These are phyloP conservation scores for Phenganax marumi DNA, from an alignment of 92 coral and sea anemone species.

Conservation along the genomic window DNA sequence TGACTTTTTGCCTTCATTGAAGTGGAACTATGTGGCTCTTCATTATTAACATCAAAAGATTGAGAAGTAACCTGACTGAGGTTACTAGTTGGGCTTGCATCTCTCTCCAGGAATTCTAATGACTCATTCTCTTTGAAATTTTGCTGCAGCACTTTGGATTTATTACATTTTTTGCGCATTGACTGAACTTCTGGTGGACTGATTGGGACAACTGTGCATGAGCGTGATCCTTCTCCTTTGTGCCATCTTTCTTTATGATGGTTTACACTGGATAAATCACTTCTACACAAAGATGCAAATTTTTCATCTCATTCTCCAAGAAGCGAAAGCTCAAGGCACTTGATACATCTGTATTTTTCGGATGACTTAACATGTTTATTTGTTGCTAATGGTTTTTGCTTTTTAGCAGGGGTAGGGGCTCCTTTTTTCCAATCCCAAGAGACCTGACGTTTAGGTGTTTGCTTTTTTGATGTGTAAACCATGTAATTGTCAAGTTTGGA, in stretches of 20 bases:
- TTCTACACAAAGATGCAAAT: constrained; percentile 17
- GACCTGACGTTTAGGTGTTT: neutral
- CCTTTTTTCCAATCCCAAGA: constrained; percentile 9
- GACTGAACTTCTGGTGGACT: constrained; percentile 13
- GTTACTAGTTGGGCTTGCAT: no score
- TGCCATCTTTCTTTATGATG: constrained; percentile 24
- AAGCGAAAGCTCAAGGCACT: neutral
- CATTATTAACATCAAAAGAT: no score
- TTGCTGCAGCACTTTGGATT: no score
- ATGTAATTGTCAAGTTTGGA: neutral
- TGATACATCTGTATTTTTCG: neutral
- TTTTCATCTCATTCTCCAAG: constrained; percentile 9
- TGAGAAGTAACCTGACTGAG: no score
- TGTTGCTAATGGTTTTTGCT: neutral
- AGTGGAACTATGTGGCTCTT: neutral
- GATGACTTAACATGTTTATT: neutral
- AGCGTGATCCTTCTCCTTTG: neutral
- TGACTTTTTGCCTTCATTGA: neutral
- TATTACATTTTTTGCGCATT: neutral
- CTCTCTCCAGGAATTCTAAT: no score
- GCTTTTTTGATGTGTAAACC: constrained; percentile 1
- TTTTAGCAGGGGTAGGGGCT: neutral
- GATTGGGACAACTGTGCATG: neutral
- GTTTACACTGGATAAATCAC: constrained; percentile 6
- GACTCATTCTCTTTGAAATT: no score